These are phyloP conservation scores for Nomada fabriciana DNA, from an alignment of 2,888 invertebrate species.

Conservation along the genomic window DNA sequence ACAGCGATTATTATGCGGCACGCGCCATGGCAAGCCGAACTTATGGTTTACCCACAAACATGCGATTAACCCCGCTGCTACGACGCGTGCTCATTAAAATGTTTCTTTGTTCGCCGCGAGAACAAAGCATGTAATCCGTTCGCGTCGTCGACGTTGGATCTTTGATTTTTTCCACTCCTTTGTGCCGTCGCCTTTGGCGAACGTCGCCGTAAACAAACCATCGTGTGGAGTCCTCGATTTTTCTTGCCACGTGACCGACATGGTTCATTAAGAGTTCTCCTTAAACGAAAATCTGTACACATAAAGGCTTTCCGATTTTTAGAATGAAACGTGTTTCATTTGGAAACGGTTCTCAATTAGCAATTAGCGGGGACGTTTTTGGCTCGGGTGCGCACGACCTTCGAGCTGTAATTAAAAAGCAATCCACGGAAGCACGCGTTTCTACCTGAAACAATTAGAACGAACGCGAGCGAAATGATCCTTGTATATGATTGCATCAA, in stretches of 20 bases:
- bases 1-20: conserved; percentile 54
- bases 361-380: conserved; percentile 11
- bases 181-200: conserved; percentile 32
- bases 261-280: neutral
- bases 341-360: neutral
- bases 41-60: conserved; percentile 67
- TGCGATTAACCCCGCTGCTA: conserved; percentile 70
- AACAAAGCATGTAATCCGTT: conserved; percentile 67
- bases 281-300: neutral
- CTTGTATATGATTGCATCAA: neutral
- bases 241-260: conserved; percentile 37
- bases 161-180: conserved; percentile 47
- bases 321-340: neutral
- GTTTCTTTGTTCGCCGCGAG: conserved; percentile 65
- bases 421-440: neutral
- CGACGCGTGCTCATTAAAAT: conserved; percentile 68
- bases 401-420: conserved; percentile 30
- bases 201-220: neutral
- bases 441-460: conserved; percentile 10
- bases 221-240: conserved; percentile 29
- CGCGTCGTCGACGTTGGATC: conserved; percentile 23
- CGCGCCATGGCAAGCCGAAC: conserved; percentile 24
- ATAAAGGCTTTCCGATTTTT: conserved; percentile 5
- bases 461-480: neutral
- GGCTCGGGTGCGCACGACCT: neutral